A percentile compares a stretch with the other conserved stretches of the same genome.
These are phyloP conservation scores for Bombus polaris DNA, from an alignment of 1,140 invertebrate genomes.

Conservation along the genomic window DNA sequence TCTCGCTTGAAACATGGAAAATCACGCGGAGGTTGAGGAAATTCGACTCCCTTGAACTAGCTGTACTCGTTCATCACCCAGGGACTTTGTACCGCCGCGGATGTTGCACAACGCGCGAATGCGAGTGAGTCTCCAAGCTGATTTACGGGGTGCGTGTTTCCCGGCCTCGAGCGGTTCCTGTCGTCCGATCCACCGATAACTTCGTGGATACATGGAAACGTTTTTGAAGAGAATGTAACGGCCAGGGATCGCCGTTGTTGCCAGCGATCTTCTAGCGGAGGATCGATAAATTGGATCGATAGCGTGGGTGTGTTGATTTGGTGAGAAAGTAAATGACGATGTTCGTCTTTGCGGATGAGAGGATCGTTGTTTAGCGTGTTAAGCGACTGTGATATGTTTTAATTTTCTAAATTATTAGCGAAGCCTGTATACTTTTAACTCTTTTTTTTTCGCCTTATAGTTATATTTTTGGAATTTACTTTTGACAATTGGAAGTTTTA, in stretches of 20 bases:
- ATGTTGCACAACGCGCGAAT: conserved; percentile 35
- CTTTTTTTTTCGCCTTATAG: no score
- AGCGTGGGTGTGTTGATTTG: not conserved
- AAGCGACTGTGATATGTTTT: not conserved
- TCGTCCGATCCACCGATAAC: not conserved
- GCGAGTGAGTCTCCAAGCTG: not conserved
- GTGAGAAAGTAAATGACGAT: not conserved
- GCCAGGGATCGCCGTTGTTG: not conserved
- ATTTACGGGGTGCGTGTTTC: conserved; percentile 47
- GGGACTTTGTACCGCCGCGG: conserved; percentile 29
- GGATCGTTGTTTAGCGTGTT: not conserved
- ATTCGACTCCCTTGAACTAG: not conserved
- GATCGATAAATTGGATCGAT: not conserved
- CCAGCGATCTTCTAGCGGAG: not conserved
- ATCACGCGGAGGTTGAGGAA: conserved; percentile 36
- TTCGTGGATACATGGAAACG: not conserved
- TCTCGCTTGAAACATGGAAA: conserved; percentile 37
- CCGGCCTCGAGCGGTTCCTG: conserved; percentile 2
- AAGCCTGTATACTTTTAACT: no score
- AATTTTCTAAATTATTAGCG: not conserved
- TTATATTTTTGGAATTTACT: no score
- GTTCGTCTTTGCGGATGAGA: not conserved
- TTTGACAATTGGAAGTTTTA: no score
- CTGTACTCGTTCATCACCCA: conserved; percentile 43
- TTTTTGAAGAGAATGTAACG: not conserved